phyloP scores from a whole-genome alignment of 64 coral and sea anemone genomes.

The Montipora sp. region DNA sequence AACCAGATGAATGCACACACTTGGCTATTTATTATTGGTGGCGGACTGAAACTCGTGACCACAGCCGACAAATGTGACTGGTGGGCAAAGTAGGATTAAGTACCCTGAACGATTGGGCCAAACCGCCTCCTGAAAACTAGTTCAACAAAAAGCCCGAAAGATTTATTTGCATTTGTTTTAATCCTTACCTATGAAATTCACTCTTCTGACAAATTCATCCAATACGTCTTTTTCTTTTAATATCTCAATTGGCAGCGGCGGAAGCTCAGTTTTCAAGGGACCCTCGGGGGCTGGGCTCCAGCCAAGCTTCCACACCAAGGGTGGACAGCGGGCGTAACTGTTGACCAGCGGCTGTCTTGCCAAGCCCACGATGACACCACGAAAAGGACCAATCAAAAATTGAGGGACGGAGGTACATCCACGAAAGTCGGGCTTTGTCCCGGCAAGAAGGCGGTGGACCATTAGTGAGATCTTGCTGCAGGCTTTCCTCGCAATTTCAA shows the following conservation, averaged over 20 bases:
- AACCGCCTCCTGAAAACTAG: too few relatives aligned
- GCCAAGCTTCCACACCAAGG: conserved; percentile 94
- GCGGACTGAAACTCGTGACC: too few relatives aligned
- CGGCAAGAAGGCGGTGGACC: conserved; percentile 70
- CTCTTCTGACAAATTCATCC: conserved; percentile 90
- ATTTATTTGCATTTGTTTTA: too few relatives aligned
- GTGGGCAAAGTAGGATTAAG: too few relatives aligned
- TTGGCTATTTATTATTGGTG: too few relatives aligned
- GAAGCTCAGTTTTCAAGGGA: conserved; percentile 78
- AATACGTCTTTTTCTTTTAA: conserved; percentile 98
- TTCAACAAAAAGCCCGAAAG: too few relatives aligned
- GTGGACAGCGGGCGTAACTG: conserved; percentile 87
- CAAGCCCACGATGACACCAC: conserved; percentile 70
- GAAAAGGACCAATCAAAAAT: conserved; percentile 81
- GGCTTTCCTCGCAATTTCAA: conserved; percentile 68
- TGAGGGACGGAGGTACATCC: conserved; percentile 69
- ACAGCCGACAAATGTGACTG: too few relatives aligned
- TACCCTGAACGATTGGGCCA: too few relatives aligned
- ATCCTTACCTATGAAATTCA: conserved; percentile 87
- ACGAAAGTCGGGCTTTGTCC: conserved; percentile 40
- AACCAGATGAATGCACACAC: too few relatives aligned
- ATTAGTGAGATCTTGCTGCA: conserved; percentile 85
- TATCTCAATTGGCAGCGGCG: conserved; percentile 94
- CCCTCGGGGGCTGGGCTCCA: conserved; percentile 89
- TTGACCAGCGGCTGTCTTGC: conserved; percentile 94